Conservation (phyloP, 2,888 invertebrate genomes). For the Fragum fragum region DNA sequence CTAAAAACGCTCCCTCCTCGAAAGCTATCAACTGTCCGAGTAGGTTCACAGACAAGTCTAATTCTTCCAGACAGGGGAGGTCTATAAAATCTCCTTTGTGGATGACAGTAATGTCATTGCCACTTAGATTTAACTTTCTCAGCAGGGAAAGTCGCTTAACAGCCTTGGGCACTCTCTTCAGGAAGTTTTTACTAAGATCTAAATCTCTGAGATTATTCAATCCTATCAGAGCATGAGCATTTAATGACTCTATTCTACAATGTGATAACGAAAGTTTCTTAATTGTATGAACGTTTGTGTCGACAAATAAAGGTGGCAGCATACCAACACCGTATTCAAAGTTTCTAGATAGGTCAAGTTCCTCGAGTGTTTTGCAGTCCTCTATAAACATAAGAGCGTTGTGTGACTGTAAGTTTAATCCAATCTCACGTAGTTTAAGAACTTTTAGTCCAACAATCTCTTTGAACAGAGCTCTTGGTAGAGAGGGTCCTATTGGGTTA, state of each 20-base stretch:
- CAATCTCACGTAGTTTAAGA: conserved; percentile 43
- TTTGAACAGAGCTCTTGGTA: conserved; percentile 45
- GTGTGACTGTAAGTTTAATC: conserved; percentile 50
- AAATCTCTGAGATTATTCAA: conserved; percentile 50
- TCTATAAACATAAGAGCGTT: conserved; percentile 51
- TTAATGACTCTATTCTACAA: conserved; percentile 53
- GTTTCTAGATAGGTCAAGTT: conserved; percentile 61
- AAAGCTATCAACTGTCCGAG: conserved; percentile 64
- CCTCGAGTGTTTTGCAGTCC: conserved; percentile 43
- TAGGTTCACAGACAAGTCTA: conserved; percentile 62
- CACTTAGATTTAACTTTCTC: conserved; percentile 53
- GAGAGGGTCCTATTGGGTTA: conserved; percentile 55
- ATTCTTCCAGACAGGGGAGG: conserved; percentile 55
- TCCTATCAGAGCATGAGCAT: conserved; percentile 58
- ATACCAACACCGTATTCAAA: conserved; percentile 53
- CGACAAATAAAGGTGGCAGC: conserved; percentile 57
- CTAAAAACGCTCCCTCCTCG: conserved; percentile 57
- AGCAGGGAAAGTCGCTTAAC: conserved; percentile 48
- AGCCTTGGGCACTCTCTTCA: conserved; percentile 61
- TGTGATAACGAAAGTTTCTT: conserved; percentile 51
- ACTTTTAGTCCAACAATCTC: conserved; percentile 37
- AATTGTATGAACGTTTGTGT: conserved; percentile 52
- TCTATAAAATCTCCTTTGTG: conserved; percentile 59
- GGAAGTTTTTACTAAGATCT: conserved; percentile 60
- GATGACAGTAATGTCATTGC: conserved; percentile 59